Percentiles rank a stretch among this genome's conserved stretches.
These are phyloP conservation scores for Synergus gifuensis DNA, from an alignment of 2,888 invertebrate genomes.

Conservation along the genomic window DNA sequence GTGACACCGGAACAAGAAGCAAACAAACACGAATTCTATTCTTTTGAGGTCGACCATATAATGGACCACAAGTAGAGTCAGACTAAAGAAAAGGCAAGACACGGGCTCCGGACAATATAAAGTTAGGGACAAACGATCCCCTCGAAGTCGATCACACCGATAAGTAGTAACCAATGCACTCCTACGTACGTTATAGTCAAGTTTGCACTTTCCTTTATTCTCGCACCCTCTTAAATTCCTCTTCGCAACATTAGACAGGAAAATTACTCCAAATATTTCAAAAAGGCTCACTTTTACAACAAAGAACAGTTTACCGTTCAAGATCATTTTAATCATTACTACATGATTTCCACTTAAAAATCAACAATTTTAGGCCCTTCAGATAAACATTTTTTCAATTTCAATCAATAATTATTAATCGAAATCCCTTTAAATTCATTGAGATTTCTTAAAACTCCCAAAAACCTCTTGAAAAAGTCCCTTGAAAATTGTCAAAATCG, in stretches of 20 bases:
- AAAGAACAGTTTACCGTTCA: neutral
- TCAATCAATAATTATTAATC: too few relatives aligned
- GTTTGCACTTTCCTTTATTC: constrained; percentile 52
- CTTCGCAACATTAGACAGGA: constrained; percentile 59
- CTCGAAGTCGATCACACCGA: constrained; percentile 64
- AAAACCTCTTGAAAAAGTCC: too few relatives aligned
- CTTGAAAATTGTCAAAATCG: too few relatives aligned
- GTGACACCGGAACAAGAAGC: constrained; percentile 70
- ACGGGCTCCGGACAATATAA: constrained; percentile 56
- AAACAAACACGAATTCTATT: constrained; percentile 71
- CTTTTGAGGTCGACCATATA: constrained; percentile 59
- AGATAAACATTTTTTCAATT: too few relatives aligned
- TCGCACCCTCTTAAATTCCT: constrained; percentile 5
- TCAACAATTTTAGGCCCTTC: too few relatives aligned
- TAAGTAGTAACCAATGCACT: constrained; percentile 52
- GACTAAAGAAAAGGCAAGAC: constrained; percentile 54
- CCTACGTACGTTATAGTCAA: constrained; percentile 54
- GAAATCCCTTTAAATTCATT: too few relatives aligned
- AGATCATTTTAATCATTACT: too few relatives aligned
- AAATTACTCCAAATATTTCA: constrained; percentile 13
- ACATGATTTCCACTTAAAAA: too few relatives aligned
- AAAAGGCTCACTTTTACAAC: neutral
- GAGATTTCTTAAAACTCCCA: too few relatives aligned
- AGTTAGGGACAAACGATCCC: constrained; percentile 54
- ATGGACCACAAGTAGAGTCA: constrained; percentile 61